Evolutionary conservation across 2,113 vertebrate genomes (phyloP), one percentile per base, ranked within the genome.

Genomic region (Eubucco bourcierii): DNA sequence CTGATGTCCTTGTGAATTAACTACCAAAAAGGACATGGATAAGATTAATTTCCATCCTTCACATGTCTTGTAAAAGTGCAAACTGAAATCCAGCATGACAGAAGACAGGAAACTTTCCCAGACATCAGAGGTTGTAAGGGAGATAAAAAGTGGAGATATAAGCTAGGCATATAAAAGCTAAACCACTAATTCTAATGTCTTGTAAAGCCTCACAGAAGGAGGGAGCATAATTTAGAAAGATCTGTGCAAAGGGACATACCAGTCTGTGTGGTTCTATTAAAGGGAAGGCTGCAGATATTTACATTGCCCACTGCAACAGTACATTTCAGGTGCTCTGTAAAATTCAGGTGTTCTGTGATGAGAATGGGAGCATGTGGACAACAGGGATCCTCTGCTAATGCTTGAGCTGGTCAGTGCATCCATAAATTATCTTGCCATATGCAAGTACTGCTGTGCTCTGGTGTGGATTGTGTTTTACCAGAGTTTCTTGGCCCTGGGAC

Each of bases 31-130:
- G 33, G 85, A 63, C 12, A 33, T 0, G 2, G 6, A 29, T 61
- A 81, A 56, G 34, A 89, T 59, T 83, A 60, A 89, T 82, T 92
- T 91, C 63, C 50, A 73, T 71, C 56, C 27, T 89, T 82, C 84
- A 82, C 27, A 52, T 67, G 19, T 55, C 60, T 77, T 71, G 34
- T 80, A 90, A 64, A 73, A 90, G 7, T 67, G 44, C 27, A 74
- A 90, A 56, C 28, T 83, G 61, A 71, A 94, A 82, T 52, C n/a
- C 41, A 63, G 15, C 7, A 50, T 60, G 52, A 77, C 75, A 91
- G 41, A 90, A 64, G 34, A 64, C 27, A 87, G 37, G 24, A 67
- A 85, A 67, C 20, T 41, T 84, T 87, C 21, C 31, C 28, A 64
- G 31, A 34, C 5, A 59, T 37, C 68, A 85, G 60, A 71, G 37